phyloP scores from a whole-genome alignment of 2,888 invertebrate genomes.

The Physocephala rufipes region DNA sequence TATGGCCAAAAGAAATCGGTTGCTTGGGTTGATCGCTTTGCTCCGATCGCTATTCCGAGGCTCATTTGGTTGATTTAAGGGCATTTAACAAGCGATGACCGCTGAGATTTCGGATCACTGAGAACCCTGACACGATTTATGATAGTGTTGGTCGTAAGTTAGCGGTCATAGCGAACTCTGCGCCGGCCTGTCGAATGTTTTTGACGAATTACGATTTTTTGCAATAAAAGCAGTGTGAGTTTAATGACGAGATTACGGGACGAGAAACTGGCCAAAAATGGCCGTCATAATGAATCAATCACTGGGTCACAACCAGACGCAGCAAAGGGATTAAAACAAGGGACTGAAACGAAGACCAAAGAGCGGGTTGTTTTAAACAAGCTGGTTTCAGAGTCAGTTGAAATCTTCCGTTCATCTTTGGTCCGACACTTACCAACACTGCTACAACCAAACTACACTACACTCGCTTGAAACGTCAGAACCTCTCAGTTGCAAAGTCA shows the following conservation, averaged over 20 bases:
- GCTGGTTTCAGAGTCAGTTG: neutral
- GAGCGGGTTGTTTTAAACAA: neutral
- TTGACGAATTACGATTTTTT: slow-evolving; percentile 28
- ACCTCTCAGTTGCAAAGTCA: slow-evolving; percentile 17
- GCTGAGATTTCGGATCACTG: neutral
- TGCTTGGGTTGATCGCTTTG: neutral
- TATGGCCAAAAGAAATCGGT: slow-evolving; percentile 43
- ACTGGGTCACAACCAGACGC: neutral
- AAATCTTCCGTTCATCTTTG: neutral
- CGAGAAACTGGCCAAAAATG: neutral
- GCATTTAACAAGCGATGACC: neutral
- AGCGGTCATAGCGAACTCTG: neutral
- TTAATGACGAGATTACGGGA: slow-evolving; percentile 18
- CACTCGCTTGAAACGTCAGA: slow-evolving; percentile 16
- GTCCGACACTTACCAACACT: neutral
- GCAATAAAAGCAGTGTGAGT: neutral
- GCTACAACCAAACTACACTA: neutral
- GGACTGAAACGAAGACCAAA: neutral
- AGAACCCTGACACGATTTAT: slow-evolving; percentile 21
- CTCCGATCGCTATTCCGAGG: neutral
- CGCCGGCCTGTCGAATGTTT: slow-evolving; percentile 24
- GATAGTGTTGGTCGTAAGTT: slow-evolving; percentile 23
- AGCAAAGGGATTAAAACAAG: too few species aligned
- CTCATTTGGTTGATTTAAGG: neutral
- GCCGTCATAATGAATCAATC: slow-evolving; percentile 12